These are phyloP conservation scores for Sinocyclocheilus anshuiensis DNA, from an alignment of 2,113 vertebrate species.

Conservation along the genomic window DNA sequence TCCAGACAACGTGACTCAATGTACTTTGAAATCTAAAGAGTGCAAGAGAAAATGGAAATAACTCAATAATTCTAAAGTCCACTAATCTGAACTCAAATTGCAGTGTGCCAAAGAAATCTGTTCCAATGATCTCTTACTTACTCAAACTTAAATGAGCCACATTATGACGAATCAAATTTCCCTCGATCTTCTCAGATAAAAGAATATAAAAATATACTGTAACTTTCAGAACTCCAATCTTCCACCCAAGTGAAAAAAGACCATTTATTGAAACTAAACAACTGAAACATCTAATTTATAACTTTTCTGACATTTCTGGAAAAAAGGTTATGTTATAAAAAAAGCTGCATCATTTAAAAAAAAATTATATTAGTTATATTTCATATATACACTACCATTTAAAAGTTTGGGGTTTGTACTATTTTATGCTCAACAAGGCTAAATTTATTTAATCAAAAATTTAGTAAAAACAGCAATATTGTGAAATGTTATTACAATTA, in stretches of 20 bases:
- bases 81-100: slow-evolving; percentile 1
- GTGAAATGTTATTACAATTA: not conserved
- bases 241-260: not conserved
- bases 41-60: not conserved
- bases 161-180: not conserved
- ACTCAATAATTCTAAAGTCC: not conserved
- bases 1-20: slow-evolving; percentile 2
- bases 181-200: not conserved
- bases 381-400: too few species aligned
- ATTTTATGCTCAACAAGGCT: not conserved
- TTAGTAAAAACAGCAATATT: not conserved
- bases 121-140: slow-evolving; percentile 14
- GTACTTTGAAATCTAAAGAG: not conserved
- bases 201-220: not conserved
- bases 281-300: not conserved
- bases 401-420: not conserved
- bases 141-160: slow-evolving; percentile 1
- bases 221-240: not conserved
- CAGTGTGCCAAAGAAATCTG: not conserved
- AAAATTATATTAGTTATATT: too few species aligned
- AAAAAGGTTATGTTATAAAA: too few species aligned
- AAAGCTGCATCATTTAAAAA: too few species aligned
- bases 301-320: not conserved
- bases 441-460: not conserved
- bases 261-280: not conserved